phyloP scores from a whole-genome alignment of 2,113 vertebrate genomes.

The Sciurus niger region DNA sequence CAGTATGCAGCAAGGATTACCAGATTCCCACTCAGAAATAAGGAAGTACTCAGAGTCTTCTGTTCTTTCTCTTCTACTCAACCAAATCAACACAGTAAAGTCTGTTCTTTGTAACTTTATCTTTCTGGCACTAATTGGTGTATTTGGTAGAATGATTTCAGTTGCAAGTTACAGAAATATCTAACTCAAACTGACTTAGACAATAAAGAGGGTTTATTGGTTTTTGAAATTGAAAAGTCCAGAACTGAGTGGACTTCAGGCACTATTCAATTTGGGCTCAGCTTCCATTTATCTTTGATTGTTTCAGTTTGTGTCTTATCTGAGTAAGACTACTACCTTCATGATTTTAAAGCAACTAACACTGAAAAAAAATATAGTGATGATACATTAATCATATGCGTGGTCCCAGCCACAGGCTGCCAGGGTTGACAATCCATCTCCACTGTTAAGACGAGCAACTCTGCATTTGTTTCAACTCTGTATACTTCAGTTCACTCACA shows the following conservation, averaged over 20 bases:
- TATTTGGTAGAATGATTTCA: neutral
- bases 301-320: neutral
- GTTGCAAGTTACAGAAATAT: constrained; percentile 22
- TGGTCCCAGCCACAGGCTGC: neutral
- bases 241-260: neutral
- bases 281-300: neutral
- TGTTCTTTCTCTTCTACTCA: neutral
- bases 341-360: neutral
- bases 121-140: neutral
- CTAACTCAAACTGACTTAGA: neutral
- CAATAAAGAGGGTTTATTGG: neutral
- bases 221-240: neutral
- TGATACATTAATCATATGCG: neutral
- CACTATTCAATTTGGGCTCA: neutral
- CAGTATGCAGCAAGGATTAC: neutral
- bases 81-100: neutral
- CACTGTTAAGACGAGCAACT: neutral
- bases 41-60: neutral
- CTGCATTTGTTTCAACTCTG: neutral
- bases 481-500: neutral
- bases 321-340: neutral
- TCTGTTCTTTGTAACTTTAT: neutral
- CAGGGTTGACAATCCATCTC: neutral
- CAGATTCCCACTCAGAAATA: neutral
- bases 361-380: no score